Percentiles rank a stretch among this genome's conserved stretches.
phyloP scores from a whole-genome alignment of 2,888 invertebrate genomes.

The Leptothorax acervorum region DNA sequence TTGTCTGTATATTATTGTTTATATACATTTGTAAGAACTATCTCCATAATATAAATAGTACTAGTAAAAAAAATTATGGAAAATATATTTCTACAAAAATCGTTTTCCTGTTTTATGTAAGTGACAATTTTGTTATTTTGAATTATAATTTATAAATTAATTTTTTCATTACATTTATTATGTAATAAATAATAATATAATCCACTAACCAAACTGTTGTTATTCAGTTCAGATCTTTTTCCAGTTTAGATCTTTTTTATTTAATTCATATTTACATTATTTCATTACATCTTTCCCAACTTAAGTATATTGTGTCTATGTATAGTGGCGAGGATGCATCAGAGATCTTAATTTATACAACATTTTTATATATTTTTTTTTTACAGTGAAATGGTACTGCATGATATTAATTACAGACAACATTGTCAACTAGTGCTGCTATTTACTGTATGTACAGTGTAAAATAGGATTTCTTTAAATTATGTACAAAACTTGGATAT shows the following conservation, averaged over 20 bases:
- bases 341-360: slow-evolving; percentile 48
- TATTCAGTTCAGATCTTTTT: background rate
- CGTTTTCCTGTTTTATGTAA: background rate
- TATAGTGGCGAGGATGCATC: slow-evolving; percentile 12
- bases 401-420: slow-evolving; percentile 24
- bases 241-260: background rate
- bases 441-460: slow-evolving; percentile 37
- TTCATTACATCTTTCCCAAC: slow-evolving; percentile 15
- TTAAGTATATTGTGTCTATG: slow-evolving; percentile 27
- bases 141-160: background rate
- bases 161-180: background rate
- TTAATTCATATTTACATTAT: slow-evolving; percentile 33
- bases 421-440: slow-evolving; percentile 24
- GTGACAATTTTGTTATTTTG: background rate
- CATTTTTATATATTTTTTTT: slow-evolving; percentile 51
- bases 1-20: background rate
- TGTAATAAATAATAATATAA: background rate
- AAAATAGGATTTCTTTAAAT: slow-evolving; percentile 7
- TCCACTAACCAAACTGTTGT: background rate
- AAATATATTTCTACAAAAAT: slow-evolving; percentile 18
- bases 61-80: background rate
- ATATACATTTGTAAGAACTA: background rate
- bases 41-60: background rate
- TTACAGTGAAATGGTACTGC: background rate
- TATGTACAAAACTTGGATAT: slow-evolving; percentile 41